Evolutionary conservation across 2,113 vertebrate genomes (phyloP).

Genomic region (Barnardius zonarius): DNA sequence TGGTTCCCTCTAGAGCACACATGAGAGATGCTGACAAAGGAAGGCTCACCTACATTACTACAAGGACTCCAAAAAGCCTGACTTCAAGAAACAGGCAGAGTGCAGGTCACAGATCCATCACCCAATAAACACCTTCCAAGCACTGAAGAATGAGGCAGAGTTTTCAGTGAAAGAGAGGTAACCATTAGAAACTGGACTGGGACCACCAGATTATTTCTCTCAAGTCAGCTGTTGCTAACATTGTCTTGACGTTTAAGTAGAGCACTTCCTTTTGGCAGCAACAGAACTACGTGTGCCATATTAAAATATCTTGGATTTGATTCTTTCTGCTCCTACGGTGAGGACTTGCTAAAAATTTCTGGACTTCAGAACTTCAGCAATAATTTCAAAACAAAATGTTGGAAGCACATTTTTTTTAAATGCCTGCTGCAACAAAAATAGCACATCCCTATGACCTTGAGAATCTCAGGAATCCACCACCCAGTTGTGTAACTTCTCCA

Average conservation of each 20-base stretch:
- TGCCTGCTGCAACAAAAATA: constrained; percentile 61
- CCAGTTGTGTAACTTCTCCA: constrained; percentile 28
- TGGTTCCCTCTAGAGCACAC: not conserved
- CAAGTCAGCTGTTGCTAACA: not conserved
- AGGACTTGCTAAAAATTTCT: constrained; percentile 64
- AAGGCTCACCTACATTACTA: not conserved
- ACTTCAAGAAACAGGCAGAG: not conserved
- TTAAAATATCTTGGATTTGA: constrained; percentile 50
- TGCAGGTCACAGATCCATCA: not conserved
- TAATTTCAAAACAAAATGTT: constrained; percentile 63
- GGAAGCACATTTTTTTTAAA: constrained; percentile 58
- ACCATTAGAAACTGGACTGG: not conserved
- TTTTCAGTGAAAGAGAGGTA: not conserved
- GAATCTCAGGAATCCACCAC: constrained; percentile 47
- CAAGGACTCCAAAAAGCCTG: not conserved
- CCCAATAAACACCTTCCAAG: not conserved
- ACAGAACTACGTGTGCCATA: constrained; percentile 18
- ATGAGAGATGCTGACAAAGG: not conserved
- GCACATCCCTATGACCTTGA: constrained; percentile 27
- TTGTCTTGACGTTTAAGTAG: constrained; percentile 21
- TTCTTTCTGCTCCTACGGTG: constrained; percentile 60
- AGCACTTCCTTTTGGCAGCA: constrained; percentile 43
- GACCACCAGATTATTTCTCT: not conserved
- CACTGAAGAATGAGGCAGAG: not conserved
- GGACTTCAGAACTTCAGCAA: constrained; percentile 59